Percentiles rank a stretch among this genome's conserved stretches.
Evolutionary conservation across 1,140 invertebrate genomes (phyloP).

Genomic region (Scaptomyza graminum): DNA sequence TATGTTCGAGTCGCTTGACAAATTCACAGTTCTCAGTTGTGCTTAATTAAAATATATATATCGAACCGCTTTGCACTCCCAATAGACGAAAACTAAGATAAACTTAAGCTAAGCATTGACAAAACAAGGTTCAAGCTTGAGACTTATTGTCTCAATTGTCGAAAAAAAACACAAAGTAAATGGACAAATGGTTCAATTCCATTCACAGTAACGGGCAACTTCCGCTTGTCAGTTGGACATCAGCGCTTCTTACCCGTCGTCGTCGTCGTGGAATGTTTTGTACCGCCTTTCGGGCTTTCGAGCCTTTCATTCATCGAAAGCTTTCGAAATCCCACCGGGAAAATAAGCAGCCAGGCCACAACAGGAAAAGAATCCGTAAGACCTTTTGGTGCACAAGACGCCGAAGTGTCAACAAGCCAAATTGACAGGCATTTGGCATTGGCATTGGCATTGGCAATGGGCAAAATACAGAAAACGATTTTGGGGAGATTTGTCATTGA

Average conservation of each 20-base stretch:
- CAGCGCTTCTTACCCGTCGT: background rate
- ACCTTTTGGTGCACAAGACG: constrained; percentile 49
- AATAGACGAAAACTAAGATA: background rate
- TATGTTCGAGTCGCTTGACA: constrained; percentile 37
- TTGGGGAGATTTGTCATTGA: constrained; percentile 82
- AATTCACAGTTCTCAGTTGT: constrained; percentile 56
- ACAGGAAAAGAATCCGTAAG: constrained; percentile 59
- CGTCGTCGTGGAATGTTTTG: constrained; percentile 44
- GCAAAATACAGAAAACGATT: constrained; percentile 71
- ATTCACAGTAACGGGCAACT: constrained; percentile 49
- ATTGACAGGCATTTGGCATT: constrained; percentile 69
- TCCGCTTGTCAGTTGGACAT: constrained; percentile 62
- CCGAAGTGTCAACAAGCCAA: constrained; percentile 77
- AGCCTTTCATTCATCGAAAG: constrained; percentile 71
- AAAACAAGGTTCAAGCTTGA: background rate
- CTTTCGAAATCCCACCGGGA: constrained; percentile 69
- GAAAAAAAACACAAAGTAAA: constrained; percentile 6
- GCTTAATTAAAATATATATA: constrained; percentile 45
- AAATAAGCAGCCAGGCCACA: constrained; percentile 64
- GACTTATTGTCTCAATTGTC: constrained; percentile 74
- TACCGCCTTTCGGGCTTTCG: too few relatives aligned
- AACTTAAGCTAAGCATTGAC: background rate
- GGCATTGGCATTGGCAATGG: constrained; percentile 58
- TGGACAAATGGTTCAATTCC: constrained; percentile 11
- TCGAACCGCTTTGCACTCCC: background rate